phyloP scores from a whole-genome alignment of 1,140 invertebrate species.

The Drosophila guanche region DNA sequence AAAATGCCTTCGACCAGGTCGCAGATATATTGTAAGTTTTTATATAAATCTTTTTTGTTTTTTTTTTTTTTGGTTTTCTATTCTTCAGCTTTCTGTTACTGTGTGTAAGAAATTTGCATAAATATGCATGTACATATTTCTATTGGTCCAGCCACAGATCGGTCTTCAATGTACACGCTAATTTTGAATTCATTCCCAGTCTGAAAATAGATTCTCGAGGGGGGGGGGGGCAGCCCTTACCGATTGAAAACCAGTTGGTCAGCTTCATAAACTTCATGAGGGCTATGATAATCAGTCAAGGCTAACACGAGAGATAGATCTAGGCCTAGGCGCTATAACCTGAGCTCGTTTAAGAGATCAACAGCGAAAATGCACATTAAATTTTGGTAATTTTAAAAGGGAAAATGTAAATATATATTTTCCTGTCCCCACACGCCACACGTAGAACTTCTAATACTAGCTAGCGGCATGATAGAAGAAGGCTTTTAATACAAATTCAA shows the following conservation, averaged over 20 bases:
- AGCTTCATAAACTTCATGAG: slow-evolving; percentile 23
- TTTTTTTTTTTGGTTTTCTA: slow-evolving; percentile 46
- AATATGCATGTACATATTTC: slow-evolving; percentile 41
- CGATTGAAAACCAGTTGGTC: slow-evolving; percentile 31
- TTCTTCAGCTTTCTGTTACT: slow-evolving; percentile 30
- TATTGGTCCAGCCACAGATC: slow-evolving; percentile 2
- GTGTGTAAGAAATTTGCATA: slow-evolving; percentile 55
- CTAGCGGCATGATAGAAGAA: slow-evolving; percentile 4
- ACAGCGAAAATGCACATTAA: no score
- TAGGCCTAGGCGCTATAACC: no score
- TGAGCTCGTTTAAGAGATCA: no score
- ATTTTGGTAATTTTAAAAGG: no score
- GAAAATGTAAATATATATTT: no score
- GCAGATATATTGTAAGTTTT: slow-evolving; percentile 20
- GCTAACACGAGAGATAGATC: neutral
- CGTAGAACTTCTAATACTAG: neutral
- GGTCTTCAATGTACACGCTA: slow-evolving; percentile 1
- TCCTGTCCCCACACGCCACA: neutral
- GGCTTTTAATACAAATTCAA: neutral
- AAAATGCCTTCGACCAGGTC: slow-evolving; percentile 28
- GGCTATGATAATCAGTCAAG: slow-evolving; percentile 36
- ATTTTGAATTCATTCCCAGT: slow-evolving; percentile 22
- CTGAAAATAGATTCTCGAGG: slow-evolving; percentile 9
- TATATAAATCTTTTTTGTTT: slow-evolving; percentile 12
- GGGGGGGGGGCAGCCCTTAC: slow-evolving; percentile 16